Evolutionary conservation across 2,113 vertebrate species (phyloP), one percentile per base, ranked within the genome.

Genomic region (Leptobrachium leishanense): DNA sequence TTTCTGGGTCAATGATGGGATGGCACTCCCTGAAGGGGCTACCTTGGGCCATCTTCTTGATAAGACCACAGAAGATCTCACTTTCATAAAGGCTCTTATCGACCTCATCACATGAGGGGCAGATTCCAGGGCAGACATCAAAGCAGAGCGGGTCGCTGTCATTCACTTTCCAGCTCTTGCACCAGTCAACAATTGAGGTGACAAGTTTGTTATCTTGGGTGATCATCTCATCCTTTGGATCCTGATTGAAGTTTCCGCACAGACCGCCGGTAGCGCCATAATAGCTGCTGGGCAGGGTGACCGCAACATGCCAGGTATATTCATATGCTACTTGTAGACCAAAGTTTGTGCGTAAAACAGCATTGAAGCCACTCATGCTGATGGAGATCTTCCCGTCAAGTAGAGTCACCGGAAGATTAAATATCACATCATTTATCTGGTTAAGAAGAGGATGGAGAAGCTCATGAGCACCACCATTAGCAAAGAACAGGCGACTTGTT

Each of bases 1-100:
- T 0, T 0, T 2, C 0, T 1, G 93, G 92, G n/a, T 85, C 6
- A 5, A 95, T 0, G 1, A 9, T 0, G 0, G 44, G 1, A 0
- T 92, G 90, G 55, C 94, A 95, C 0, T 0, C 4, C 0, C n/a
- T 20, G 3, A 95, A 95, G 0, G 91, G 92, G 0, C 93, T 92
- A 0, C 69, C 6, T 0, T 0, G 0, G 0, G 0, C 1, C 11
- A 64, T 72, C 39, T 6, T 68, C 39, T 6, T 68, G 2, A 90
- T 43, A 72, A 84, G 73, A 44, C 84, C 83, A 0, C 89, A 90
- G 0, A n/a, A 76, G 0, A 1, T 1, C 6, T 72, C 44, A 7
- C 0, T 13, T 8, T 2, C 6, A 43, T 80, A 84, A 1, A 0
- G 46, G 0, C 0, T 6, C 0, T 0, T 54, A 2, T 79, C 0